Conservation (phyloP, 2,113 vertebrate species). For the Indri indri region DNA sequence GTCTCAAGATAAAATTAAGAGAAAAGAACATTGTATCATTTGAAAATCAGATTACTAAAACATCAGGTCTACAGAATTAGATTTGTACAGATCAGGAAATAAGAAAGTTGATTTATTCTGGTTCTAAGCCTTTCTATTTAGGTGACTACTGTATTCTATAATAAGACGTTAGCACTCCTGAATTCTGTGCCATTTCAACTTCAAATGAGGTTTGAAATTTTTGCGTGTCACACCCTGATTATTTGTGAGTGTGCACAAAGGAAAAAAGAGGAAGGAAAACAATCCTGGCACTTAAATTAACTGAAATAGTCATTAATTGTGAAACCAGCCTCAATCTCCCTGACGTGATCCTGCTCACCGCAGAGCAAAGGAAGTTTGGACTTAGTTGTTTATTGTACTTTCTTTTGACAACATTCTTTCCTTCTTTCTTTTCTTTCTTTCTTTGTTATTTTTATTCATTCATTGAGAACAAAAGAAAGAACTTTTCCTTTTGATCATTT, state of each 20-base stretch:
- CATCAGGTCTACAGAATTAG: slow-evolving; percentile 67
- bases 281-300: neutral
- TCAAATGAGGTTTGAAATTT: slow-evolving; percentile 30
- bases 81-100: slow-evolving; percentile 70
- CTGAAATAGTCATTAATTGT: slow-evolving; percentile 7
- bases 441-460: neutral
- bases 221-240: neutral
- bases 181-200: neutral
- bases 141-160: neutral
- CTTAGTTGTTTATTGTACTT: neutral
- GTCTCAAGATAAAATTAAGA: slow-evolving; percentile 72
- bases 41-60: slow-evolving; percentile 72
- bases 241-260: neutral
- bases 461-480: neutral
- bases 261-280: neutral
- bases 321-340: neutral
- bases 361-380: neutral
- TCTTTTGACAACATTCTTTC: neutral
- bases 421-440: neutral
- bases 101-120: slow-evolving; percentile 55
- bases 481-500: neutral
- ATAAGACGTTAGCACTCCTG: slow-evolving; percentile 20
- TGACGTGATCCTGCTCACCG: neutral
- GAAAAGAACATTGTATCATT: slow-evolving; percentile 62
- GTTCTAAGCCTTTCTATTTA: slow-evolving; percentile 22